phyloP scores from a whole-genome alignment of 2,888 invertebrate genomes.

The Cryptocephalus moraei region DNA sequence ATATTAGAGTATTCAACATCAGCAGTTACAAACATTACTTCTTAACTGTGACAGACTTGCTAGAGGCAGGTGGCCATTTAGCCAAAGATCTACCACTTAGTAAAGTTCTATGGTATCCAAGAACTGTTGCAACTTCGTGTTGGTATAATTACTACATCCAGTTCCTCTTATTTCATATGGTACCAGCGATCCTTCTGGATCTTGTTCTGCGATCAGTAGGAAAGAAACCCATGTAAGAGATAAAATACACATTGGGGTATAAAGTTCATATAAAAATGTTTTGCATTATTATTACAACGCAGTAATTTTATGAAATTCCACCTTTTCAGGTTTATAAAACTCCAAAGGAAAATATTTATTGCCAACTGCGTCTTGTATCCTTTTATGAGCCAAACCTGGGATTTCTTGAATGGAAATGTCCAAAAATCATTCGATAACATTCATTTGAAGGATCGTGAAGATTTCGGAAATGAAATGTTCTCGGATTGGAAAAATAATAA shows the following conservation, averaged over 20 bases:
- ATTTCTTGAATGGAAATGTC: constrained; percentile 55
- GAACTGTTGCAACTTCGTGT: constrained; percentile 47
- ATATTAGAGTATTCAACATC: constrained; percentile 68
- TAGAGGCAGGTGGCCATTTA: constrained; percentile 42
- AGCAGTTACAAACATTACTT: constrained; percentile 61
- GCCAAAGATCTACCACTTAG: constrained; percentile 54
- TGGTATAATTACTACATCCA: constrained; percentile 54
- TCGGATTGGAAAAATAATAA: too few relatives aligned
- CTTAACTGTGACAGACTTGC: constrained; percentile 55
- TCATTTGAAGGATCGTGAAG: constrained; percentile 39
- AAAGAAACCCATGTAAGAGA: not conserved
- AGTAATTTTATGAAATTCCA: too few relatives aligned
- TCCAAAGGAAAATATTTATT: constrained; percentile 70
- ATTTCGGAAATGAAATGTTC: constrained; percentile 28
- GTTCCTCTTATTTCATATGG: constrained; percentile 61
- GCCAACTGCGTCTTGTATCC: constrained; percentile 61
- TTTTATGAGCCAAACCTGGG: constrained; percentile 70
- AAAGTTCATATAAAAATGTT: too few relatives aligned
- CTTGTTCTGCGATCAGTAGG: not conserved
- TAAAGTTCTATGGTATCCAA: constrained; percentile 58
- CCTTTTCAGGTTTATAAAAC: constrained; percentile 55
- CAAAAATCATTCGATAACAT: not conserved
- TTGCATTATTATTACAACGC: too few relatives aligned
- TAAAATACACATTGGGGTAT: too few relatives aligned
- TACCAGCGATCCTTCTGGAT: constrained; percentile 40